phyloP scores from a whole-genome alignment of 2,888 invertebrate species.

The Syrista parreyssii region DNA sequence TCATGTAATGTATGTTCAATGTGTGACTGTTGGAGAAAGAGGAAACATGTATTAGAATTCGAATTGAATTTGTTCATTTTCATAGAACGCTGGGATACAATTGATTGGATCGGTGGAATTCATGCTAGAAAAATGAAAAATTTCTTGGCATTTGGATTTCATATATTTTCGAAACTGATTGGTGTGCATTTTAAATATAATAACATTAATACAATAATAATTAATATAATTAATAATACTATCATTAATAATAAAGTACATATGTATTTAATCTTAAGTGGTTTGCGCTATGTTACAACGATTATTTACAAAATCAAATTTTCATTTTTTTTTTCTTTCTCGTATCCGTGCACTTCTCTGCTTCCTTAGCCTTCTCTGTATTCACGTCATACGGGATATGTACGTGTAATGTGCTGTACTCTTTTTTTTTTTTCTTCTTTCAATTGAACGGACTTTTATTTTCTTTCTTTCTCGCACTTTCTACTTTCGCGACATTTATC shows the following conservation, averaged over 20 bases:
- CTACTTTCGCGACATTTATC: constrained; percentile 57
- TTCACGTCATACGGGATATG: background rate
- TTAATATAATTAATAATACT: constrained; percentile 29
- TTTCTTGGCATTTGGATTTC: constrained; percentile 40
- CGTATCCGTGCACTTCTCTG: background rate
- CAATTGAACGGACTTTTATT: background rate
- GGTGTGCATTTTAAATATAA: constrained; percentile 58
- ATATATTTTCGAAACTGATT: constrained; percentile 52
- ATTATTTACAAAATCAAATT: constrained; percentile 59
- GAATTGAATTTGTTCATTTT: background rate
- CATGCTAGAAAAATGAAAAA: background rate
- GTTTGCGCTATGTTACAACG: constrained; percentile 49
- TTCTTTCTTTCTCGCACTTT: constrained; percentile 24
- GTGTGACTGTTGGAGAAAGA: too few species aligned
- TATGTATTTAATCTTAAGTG: constrained; percentile 31
- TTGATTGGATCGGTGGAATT: background rate
- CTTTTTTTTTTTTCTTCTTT: background rate
- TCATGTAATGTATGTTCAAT: background rate
- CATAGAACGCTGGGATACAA: background rate
- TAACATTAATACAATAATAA: constrained; percentile 42
- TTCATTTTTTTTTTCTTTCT: constrained; percentile 13
- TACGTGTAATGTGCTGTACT: constrained; percentile 5
- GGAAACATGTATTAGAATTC: too few species aligned
- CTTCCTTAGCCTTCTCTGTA: background rate
- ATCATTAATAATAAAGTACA: constrained; percentile 42